Conservation (phyloP, 2,113 vertebrate species). For the Leucoraja erinaceus region DNA sequence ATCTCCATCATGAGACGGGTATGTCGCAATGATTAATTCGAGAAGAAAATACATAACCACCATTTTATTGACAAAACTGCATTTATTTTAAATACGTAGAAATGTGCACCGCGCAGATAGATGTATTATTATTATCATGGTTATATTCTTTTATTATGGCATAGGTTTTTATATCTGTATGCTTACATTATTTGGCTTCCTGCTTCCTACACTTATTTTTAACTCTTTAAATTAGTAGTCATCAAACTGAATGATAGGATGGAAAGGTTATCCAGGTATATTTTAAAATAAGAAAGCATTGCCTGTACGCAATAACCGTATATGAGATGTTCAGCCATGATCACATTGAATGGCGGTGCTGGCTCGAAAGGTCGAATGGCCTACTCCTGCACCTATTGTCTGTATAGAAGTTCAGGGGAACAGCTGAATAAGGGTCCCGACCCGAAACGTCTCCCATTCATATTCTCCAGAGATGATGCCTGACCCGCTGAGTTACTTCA, state of each 20-base stretch:
- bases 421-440: too few species aligned
- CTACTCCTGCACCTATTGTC: too few species aligned
- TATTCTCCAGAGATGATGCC: too few species aligned
- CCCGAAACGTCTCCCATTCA: too few species aligned
- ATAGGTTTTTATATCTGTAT: neutral
- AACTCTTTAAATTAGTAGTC: neutral
- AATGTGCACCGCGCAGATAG: too few species aligned
- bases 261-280: neutral
- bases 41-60: neutral
- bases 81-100: neutral
- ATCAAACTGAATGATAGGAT: neutral
- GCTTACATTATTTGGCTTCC: neutral
- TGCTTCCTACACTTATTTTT: neutral
- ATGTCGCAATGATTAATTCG: conserved; percentile 43
- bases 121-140: neutral
- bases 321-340: too few species aligned
- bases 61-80: neutral
- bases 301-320: neutral
- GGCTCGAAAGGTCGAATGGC: too few species aligned
- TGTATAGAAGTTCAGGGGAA: neutral
- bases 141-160: neutral
- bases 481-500: too few species aligned
- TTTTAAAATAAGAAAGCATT: neutral
- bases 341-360: too few species aligned
- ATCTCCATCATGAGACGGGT: conserved; percentile 98